phyloP scores from a whole-genome alignment of 2,797 vertebrate species.

The Schizopygopsis pylzovi region DNA sequence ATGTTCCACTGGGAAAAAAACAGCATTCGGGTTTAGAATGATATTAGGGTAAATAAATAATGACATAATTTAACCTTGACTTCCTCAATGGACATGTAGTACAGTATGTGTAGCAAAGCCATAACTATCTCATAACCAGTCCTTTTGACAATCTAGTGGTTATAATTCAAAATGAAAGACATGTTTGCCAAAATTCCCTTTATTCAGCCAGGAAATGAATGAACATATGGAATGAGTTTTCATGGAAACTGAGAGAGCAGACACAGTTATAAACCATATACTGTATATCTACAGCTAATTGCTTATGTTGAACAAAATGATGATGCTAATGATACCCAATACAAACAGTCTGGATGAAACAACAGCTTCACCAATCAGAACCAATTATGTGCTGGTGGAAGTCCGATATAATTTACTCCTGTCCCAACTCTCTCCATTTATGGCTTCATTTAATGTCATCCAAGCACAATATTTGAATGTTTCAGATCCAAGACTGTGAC shows the following conservation, averaged over 20 bases:
- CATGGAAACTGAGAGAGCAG: not conserved
- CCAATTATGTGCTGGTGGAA: constrained; percentile 24
- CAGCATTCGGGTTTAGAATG: not conserved
- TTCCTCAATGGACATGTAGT: not conserved
- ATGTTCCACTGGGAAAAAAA: not conserved
- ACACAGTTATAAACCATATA: not conserved
- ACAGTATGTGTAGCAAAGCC: not conserved
- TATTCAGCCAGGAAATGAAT: not conserved
- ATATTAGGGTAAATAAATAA: not conserved
- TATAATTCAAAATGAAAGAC: not conserved
- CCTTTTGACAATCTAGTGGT: not conserved
- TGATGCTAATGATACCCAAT: not conserved
- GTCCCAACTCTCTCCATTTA: constrained; percentile 40
- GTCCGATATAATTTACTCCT: constrained; percentile 43
- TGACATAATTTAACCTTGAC: constrained; percentile 1
- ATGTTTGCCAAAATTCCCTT: not conserved
- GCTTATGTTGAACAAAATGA: not conserved
- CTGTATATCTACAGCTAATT: not conserved
- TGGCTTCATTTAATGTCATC: constrained; percentile 41
- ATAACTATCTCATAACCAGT: not conserved
- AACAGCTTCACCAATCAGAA: constrained; percentile 24
- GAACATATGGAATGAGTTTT: constrained; percentile 37
- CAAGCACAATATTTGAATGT: constrained; percentile 49
- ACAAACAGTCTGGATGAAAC: constrained; percentile 31
- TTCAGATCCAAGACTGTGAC: constrained; percentile 29